phyloP scores from a whole-genome alignment of 64 coral and sea anemone genomes.

The Anthopleura sola region DNA sequence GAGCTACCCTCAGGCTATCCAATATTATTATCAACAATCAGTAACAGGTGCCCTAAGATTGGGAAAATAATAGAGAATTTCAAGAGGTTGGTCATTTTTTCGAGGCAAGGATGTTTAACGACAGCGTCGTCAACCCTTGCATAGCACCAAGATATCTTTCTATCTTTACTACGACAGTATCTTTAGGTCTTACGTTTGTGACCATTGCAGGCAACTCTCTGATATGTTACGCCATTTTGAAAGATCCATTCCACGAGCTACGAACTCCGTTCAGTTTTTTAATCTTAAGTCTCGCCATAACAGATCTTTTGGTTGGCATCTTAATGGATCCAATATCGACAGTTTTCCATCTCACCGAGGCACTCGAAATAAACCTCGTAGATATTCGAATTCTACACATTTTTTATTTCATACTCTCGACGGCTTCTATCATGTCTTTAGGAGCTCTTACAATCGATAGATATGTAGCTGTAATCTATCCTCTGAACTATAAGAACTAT shows the following conservation, averaged over 20 bases:
- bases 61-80: too few relatives aligned
- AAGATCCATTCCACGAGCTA: conserved; percentile 67
- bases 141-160: too few relatives aligned
- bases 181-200: neutral
- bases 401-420: conserved; percentile 50
- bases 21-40: too few relatives aligned
- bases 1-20: too few relatives aligned
- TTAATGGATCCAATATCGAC: conserved; percentile 30
- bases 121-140: too few relatives aligned
- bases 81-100: too few relatives aligned
- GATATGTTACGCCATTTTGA: conserved; percentile 66
- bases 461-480: conserved; percentile 57
- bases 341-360: neutral
- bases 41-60: too few relatives aligned
- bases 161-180: too few relatives aligned
- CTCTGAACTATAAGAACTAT: conserved; percentile 52
- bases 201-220: conserved; percentile 66
- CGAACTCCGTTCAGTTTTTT: conserved; percentile 67
- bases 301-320: conserved; percentile 59
- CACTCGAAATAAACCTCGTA: conserved; percentile 39
- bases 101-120: too few relatives aligned
- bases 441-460: conserved; percentile 55
- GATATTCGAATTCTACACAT: conserved; percentile 40
- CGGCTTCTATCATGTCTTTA: neutral
- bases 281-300: neutral